A percentile compares a stretch with the other conserved stretches of the same genome.
phyloP scores from a whole-genome alignment of 1,140 invertebrate genomes.

The Cyclargus thomasi region DNA sequence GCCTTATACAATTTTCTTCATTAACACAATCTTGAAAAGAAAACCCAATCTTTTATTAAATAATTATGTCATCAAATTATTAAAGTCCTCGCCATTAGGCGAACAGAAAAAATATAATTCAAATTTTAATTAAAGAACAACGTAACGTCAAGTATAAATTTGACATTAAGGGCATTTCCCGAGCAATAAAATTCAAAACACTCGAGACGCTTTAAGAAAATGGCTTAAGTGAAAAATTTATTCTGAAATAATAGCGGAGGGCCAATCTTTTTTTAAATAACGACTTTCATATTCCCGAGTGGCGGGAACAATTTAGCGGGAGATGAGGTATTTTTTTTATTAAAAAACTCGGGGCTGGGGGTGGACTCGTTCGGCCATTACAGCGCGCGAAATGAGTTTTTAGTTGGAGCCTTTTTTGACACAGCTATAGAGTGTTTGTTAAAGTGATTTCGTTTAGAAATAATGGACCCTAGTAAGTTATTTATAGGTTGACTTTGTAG shows the following conservation, averaged over 20 bases:
- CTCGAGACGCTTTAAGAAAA: slow-evolving; percentile 47
- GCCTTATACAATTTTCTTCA: neutral
- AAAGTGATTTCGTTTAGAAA: neutral
- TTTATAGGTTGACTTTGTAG: neutral
- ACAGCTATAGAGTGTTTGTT: slow-evolving; percentile 33
- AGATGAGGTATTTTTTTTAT: slow-evolving; percentile 72
- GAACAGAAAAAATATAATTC: neutral
- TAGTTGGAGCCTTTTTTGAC: slow-evolving; percentile 54
- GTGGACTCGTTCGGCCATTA: slow-evolving; percentile 44
- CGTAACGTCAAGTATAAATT: slow-evolving; percentile 15
- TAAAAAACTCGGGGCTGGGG: slow-evolving; percentile 47
- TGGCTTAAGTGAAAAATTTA: slow-evolving; percentile 67
- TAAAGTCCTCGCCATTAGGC: neutral
- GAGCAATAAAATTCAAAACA: slow-evolving; percentile 21
- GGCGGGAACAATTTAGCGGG: slow-evolving; percentile 68
- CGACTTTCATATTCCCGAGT: slow-evolving; percentile 71
- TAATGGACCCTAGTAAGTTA: neutral
- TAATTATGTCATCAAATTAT: slow-evolving; percentile 5
- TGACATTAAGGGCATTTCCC: slow-evolving; percentile 14
- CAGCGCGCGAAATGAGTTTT: slow-evolving; percentile 68
- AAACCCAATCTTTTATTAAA: neutral
- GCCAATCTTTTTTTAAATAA: slow-evolving; percentile 72
- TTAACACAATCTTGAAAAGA: neutral
- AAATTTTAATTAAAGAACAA: slow-evolving; percentile 18
- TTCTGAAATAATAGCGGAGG: slow-evolving; percentile 68